Evolutionary conservation across 2,888 invertebrate species (phyloP).

Genomic region (Andricus quercusramuli): DNA sequence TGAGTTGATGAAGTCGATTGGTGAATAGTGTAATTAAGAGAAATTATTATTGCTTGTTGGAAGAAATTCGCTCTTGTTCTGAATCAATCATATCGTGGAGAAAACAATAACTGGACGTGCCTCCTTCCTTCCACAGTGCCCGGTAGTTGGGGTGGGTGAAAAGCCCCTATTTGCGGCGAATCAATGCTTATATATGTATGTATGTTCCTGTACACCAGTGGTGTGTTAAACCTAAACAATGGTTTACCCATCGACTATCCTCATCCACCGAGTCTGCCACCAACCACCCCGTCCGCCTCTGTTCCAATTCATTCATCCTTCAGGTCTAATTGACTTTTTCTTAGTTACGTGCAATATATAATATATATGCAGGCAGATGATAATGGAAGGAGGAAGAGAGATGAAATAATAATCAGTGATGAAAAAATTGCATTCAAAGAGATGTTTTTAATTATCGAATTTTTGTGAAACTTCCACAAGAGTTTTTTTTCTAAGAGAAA

Average conservation of each 20-base stretch:
- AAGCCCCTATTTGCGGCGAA: conserved; percentile 55
- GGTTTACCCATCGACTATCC: conserved; percentile 63
- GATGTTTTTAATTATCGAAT: neutral
- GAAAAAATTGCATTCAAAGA: neutral
- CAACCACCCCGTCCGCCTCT: conserved; percentile 57
- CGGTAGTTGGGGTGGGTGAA: conserved; percentile 52
- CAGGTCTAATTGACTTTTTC: conserved; percentile 65
- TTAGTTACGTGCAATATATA: neutral
- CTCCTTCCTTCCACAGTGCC: conserved; percentile 42
- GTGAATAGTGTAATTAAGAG: conserved; percentile 27
- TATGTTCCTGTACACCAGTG: conserved; percentile 57
- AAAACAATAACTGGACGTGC: conserved; percentile 54
- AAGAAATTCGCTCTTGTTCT: conserved; percentile 51
- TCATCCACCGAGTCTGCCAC: conserved; percentile 53
- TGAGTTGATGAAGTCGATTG: neutral
- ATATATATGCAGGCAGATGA: conserved; percentile 13
- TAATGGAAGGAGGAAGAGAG: neutral
- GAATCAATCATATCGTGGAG: conserved; percentile 55
- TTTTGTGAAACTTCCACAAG: no score
- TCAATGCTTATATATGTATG: conserved; percentile 56
- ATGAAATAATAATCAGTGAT: neutral
- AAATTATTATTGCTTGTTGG: conserved; percentile 22
- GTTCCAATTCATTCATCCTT: conserved; percentile 65
- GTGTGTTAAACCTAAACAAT: conserved; percentile 70
- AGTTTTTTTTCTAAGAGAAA: no score